Percentiles rank a stretch among this genome's conserved stretches.
phyloP scores from a whole-genome alignment of 2,113 vertebrate genomes.

The Chaenogobius annularis region DNA sequence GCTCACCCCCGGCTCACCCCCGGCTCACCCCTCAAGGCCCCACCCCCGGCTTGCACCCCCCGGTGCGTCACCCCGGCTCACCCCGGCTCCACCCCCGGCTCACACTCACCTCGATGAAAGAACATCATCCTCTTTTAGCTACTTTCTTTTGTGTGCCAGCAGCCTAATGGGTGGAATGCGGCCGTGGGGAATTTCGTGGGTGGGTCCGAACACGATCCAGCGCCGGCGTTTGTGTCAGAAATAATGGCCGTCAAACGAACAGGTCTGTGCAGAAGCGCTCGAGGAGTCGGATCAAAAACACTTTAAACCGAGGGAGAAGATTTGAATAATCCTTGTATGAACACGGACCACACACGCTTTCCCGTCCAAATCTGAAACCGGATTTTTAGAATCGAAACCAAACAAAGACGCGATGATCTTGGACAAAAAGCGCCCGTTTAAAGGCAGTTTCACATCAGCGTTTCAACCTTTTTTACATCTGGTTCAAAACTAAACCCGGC shows the following conservation, averaged over 20 bases:
- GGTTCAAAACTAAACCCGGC: too few relatives aligned
- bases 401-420: neutral
- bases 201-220: slow-evolving; percentile 6
- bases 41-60: too few relatives aligned
- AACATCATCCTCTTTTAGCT: neutral
- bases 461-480: too few relatives aligned
- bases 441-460: too few relatives aligned
- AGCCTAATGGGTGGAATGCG: neutral
- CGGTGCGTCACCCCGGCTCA: too few relatives aligned
- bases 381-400: slow-evolving; percentile 1
- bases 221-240: neutral
- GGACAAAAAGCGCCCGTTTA: too few relatives aligned
- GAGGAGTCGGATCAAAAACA: neutral
- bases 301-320: neutral
- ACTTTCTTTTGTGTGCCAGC: neutral
- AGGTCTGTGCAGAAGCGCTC: slow-evolving; percentile 17
- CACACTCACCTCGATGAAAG: neutral
- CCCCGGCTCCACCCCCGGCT: too few relatives aligned
- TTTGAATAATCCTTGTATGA: neutral
- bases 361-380: too few relatives aligned
- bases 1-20: too few relatives aligned
- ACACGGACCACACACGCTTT: neutral
- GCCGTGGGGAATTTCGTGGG: neutral
- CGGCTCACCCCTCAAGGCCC: too few relatives aligned
- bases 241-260: slow-evolving; percentile 4